phyloP scores from a whole-genome alignment of 2,797 vertebrate species.

The Otolemur crassicaudatus region DNA sequence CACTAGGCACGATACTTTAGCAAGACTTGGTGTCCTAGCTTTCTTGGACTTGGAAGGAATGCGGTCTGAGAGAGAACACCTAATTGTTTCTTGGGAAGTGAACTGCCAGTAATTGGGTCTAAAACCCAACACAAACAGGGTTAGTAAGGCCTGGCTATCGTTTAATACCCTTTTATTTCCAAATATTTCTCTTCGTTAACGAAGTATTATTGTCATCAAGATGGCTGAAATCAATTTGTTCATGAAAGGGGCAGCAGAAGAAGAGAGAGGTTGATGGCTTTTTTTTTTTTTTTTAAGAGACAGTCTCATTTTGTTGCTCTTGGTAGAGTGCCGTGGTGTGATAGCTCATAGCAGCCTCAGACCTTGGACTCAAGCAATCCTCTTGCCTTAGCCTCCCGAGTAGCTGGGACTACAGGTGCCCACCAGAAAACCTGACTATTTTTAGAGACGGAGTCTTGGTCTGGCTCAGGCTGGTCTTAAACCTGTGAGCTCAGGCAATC shows the following conservation, averaged over 20 bases:
- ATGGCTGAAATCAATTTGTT: neutral
- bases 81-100: neutral
- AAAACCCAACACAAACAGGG: neutral
- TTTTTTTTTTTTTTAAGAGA: too few relatives aligned
- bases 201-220: neutral
- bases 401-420: too few relatives aligned
- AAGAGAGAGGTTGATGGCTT: neutral
- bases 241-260: neutral
- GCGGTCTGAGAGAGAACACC: neutral
- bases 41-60: constrained; percentile 9
- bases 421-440: too few relatives aligned
- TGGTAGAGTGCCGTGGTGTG: too few relatives aligned
- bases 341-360: too few relatives aligned
- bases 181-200: neutral
- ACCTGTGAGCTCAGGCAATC: too few relatives aligned
- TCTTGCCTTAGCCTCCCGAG: too few relatives aligned
- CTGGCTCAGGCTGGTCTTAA: too few relatives aligned
- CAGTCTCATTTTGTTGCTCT: too few relatives aligned
- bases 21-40: neutral
- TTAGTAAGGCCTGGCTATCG: neutral
- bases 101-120: neutral
- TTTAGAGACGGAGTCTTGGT: too few relatives aligned
- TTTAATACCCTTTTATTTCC: neutral
- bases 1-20: neutral
- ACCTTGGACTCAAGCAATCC: too few relatives aligned